Conservation (phyloP, 1,140 invertebrate species). For the Drosophila sproati region DNA sequence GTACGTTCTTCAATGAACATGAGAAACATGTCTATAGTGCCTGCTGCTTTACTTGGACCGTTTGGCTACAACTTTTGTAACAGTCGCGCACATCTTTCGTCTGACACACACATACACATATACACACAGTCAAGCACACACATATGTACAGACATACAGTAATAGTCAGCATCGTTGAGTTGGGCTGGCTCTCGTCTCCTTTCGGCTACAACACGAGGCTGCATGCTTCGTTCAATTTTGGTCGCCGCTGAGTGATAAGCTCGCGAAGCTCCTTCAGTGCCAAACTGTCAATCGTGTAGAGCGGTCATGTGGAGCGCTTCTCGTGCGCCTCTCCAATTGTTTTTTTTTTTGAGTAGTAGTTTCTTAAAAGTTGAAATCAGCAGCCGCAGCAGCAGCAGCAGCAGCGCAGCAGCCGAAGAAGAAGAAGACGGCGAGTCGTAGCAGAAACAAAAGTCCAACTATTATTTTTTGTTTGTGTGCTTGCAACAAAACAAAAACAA, state of each 20-base stretch:
- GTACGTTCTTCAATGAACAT: constrained; percentile 75
- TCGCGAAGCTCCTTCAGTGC: constrained; percentile 62
- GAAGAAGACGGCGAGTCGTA: constrained; percentile 1
- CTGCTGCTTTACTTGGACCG: constrained; percentile 47
- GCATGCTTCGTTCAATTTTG: constrained; percentile 1
- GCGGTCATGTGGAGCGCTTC: constrained; percentile 74
- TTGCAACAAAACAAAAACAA: constrained; percentile 24
- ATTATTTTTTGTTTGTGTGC: constrained; percentile 36
- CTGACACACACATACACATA: constrained; percentile 8
- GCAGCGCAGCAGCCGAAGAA: constrained; percentile 14
- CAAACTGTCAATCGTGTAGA: constrained; percentile 82
- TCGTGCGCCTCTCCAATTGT: constrained; percentile 57
- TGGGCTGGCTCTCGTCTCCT: background rate
- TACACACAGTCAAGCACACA: constrained; percentile 5
- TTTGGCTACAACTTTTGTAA: constrained; percentile 72
- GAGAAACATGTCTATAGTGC: constrained; percentile 53
- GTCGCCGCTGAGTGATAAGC: constrained; percentile 36
- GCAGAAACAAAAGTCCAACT: constrained; percentile 35
- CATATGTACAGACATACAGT: background rate
- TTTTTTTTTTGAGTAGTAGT: constrained; percentile 61
- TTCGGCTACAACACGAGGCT: constrained; percentile 1
- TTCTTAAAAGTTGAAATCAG: constrained; percentile 52
- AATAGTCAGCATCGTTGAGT: constrained; percentile 23
- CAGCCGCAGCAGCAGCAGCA: constrained; percentile 7
- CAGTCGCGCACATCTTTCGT: constrained; percentile 58